Conservation (phyloP, 2,888 invertebrate genomes). For the Drosophila bunnanda region DNA sequence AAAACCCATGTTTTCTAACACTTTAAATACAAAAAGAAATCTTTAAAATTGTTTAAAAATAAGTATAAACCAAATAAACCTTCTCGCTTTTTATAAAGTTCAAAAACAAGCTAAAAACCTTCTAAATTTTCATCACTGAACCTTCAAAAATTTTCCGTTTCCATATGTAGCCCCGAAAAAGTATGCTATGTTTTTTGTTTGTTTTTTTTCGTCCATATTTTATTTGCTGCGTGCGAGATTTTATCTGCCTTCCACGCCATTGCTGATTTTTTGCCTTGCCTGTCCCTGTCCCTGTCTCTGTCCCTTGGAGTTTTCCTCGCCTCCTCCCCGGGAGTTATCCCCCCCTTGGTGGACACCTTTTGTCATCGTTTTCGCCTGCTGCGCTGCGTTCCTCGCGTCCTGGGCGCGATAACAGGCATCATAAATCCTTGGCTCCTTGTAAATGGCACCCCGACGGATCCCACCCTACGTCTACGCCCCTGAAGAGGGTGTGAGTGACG, state of each 20-base stretch:
- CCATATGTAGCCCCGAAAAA: constrained; percentile 39
- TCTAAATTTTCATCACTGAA: background rate
- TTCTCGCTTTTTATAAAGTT: fast-evolving
- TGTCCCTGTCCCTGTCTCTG: background rate
- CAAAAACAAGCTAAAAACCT: background rate
- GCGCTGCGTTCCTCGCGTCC: constrained; percentile 43
- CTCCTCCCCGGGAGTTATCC: background rate
- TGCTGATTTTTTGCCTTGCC: constrained; percentile 33
- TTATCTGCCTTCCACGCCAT: constrained; percentile 68
- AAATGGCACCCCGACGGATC: constrained; percentile 62
- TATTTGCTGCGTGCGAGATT: constrained; percentile 55
- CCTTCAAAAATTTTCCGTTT: background rate
- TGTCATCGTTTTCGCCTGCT: constrained; percentile 72
- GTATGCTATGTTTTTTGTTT: constrained; percentile 53
- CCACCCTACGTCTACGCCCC: constrained; percentile 13
- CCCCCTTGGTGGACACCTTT: constrained; percentile 64
- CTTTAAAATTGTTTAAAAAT: too few relatives aligned
- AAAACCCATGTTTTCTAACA: too few relatives aligned
- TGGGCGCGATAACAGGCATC: constrained; percentile 78
- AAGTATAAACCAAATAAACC: fast-evolving
- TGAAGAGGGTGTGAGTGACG: constrained; percentile 42
- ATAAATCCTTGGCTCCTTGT: constrained; percentile 75
- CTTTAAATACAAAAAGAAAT: background rate
- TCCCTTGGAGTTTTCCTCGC: constrained; percentile 4
- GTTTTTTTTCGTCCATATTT: constrained; percentile 8